Conservation (phyloP, 2,113 vertebrate genomes). For the Copsychus sechellarum region DNA sequence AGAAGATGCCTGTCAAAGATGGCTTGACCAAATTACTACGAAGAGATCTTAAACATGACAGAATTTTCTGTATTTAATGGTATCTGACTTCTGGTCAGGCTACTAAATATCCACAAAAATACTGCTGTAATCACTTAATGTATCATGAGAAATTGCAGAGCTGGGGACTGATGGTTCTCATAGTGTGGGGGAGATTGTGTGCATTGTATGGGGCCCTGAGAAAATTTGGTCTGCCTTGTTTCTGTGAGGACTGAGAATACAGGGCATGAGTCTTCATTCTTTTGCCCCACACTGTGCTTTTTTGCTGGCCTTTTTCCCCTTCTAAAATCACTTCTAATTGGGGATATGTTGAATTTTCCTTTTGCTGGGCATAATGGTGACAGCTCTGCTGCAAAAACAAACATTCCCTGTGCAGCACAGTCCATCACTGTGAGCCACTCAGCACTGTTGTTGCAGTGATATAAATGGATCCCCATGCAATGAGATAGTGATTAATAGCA, state of each 20-base stretch:
- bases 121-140: background rate
- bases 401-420: slow-evolving; percentile 4
- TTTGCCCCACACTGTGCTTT: background rate
- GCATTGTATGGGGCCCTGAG: background rate
- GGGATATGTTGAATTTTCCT: slow-evolving; percentile 30
- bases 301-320: background rate
- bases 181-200: background rate
- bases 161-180: rapidly evolving
- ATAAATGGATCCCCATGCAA: slow-evolving; percentile 70
- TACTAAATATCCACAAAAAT: background rate
- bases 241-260: background rate
- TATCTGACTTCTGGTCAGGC: background rate
- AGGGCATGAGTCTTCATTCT: background rate
- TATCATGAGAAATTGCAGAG: background rate
- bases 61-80: background rate
- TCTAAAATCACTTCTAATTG: slow-evolving; percentile 10
- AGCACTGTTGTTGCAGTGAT: slow-evolving; percentile 59
- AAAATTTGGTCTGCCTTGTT: background rate
- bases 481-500: slow-evolving; percentile 70
- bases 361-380: background rate
- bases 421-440: slow-evolving; percentile 65
- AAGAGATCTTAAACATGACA: background rate
- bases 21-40: background rate
- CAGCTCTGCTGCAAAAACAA: slow-evolving; percentile 70
- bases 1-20: background rate